Evolutionary conservation across 1,140 invertebrate genomes (phyloP), one percentile per base, ranked within the genome.

Genomic region (Metopolophium dirhodum): DNA sequence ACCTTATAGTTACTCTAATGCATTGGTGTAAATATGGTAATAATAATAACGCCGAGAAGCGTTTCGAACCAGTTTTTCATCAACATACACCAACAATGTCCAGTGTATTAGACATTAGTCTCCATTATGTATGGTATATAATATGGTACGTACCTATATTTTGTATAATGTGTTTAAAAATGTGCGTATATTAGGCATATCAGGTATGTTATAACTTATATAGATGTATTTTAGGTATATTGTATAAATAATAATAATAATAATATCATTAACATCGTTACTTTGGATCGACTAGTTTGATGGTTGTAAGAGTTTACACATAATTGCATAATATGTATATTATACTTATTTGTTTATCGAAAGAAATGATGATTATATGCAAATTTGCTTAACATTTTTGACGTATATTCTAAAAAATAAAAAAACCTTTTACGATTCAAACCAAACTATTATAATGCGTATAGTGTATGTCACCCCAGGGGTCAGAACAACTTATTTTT

Each of bases 351-450:
- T 89, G 49, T 89, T 57, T 26, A 89, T 41, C 11, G 18, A 4
- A 41, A 37, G 9, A 54, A 89, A 89, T 57, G 23, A 57, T 57
- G 51, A 89, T 37, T 89, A 54, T 47, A 51, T 54, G 20, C 20
- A 89, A 54, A 89, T 57, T 89, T 41, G 22, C 11, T 89, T 9
- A 26, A 51, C 41, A 47, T 47, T 47, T 3, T 86, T 35, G 47
- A 88, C n/a, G n/a, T 35, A n/a, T 23, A 22, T 37, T 23, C 49
- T 54, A 35, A 49, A 88, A 49, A 86, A 47, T 22, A 35, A 89
- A 88, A 83, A 85, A 86, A 89, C n/a, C 49, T 89, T 51, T 88
- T 87, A 88, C 7, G n/a, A 54, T 89, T 89, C 20, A 26, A 51
- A 88, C 23, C 23, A 37, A 35, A 86, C 11, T 45, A 51, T 51